Base-by-base conservation (phyloP, 2,113 vertebrate species). In the Edolisoma coerulescens region DNA sequence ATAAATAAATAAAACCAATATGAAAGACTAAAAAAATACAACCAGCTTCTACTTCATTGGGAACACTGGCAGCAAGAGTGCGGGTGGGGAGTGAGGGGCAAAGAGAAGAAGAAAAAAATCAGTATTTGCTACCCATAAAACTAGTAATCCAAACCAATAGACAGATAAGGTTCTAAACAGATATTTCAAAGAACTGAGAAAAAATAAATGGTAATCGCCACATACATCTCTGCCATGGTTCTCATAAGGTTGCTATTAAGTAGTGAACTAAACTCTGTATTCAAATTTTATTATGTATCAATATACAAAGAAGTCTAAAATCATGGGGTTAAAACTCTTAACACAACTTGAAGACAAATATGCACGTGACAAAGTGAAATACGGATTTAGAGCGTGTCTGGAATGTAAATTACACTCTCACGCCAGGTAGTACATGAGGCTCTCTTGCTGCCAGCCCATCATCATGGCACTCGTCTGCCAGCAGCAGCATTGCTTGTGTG, bases 11-110 rank as follows among this genome's bases (percentile, higher is more conserved):
- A 22, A 68, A 75, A 27, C 4, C 11, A 65, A 61, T 37, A 45
- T 1, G 5, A 77, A 80, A 63, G 35, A 74, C 41, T 67, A 71
- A 93, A 59, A 9, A 84, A 87, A 75, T 20, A 11, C 44, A 73
- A 35, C 5, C 16, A 91, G 30, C 10, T 84, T 74, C 47, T 67
- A 69, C 68, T 59, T 64, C 17, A 63, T 20, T 35, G 2, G 20
- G 20, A 94, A 74, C 30, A 59, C 4, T 79, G 28, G 50, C 21
- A 77, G 54, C 22, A 87, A 32, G 35, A 78, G 14, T 33, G 6
- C 6, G 7, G 10, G 6, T 1, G 0, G 9, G 7, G 8, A 63
- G 8, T 4, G 5, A 41, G 11, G 3, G 33, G 6, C 3, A 63
- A 84, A 76, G 6, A 12, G 5, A 47, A 63, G 60, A 32, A 20